Evolutionary conservation across 2,888 invertebrate species (phyloP).

Genomic region (Hoplodrina ambigua): DNA sequence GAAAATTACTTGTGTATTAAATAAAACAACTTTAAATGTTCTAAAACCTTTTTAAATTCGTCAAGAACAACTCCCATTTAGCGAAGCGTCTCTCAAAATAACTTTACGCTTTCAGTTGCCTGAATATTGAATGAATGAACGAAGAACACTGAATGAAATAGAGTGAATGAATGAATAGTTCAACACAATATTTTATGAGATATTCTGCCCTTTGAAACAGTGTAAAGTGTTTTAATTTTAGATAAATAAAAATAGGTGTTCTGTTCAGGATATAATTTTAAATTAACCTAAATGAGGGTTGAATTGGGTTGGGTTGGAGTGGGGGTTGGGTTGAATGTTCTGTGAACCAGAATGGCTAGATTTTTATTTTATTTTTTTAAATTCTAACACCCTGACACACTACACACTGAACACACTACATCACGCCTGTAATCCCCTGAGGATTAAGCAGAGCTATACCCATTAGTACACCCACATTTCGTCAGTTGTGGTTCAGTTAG

Average conservation of each 20-base stretch:
- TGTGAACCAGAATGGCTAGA: slow-evolving; percentile 15
- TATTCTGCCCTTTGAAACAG: slow-evolving; percentile 10
- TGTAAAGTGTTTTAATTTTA: not conserved
- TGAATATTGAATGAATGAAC: slow-evolving; percentile 29
- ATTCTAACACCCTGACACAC: no score
- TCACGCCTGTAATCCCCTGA: no score
- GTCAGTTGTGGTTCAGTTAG: no score
- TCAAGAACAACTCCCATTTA: not conserved
- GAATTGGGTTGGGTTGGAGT: no score
- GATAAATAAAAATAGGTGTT: not conserved
- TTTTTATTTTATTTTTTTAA: no score
- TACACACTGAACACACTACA: no score
- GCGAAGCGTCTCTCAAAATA: slow-evolving; percentile 11
- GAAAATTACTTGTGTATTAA: not conserved
- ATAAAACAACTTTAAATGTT: not conserved
- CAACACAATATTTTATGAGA: slow-evolving; percentile 12
- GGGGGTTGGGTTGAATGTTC: no score
- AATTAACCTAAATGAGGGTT: slow-evolving; percentile 20
- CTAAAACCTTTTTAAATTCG: not conserved
- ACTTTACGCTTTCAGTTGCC: not conserved
- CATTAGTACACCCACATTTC: no score
- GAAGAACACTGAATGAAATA: slow-evolving; percentile 7
- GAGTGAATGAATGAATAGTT: slow-evolving; percentile 16
- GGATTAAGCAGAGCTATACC: no score
- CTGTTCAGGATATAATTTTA: not conserved